Percentiles rank a stretch among this genome's conserved stretches.
These are phyloP conservation scores for Nudaria mundana DNA, from an alignment of 2,888 invertebrate genomes.

Conservation along the genomic window DNA sequence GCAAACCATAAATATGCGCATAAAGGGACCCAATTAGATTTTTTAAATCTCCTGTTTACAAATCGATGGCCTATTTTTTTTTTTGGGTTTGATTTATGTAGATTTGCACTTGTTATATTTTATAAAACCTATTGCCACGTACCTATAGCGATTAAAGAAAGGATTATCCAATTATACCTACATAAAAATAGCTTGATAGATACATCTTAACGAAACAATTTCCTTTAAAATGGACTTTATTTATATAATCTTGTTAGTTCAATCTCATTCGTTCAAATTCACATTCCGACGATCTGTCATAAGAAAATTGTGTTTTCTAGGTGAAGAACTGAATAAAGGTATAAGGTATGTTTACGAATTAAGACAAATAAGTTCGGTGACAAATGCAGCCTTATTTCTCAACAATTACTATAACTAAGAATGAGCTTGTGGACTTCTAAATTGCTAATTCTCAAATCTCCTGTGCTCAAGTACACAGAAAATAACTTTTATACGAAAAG, in stretches of 20 bases:
- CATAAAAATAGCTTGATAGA: no score
- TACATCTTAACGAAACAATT: constrained; percentile 20
- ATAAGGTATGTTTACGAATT: constrained; percentile 47
- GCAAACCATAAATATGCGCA: constrained; percentile 71
- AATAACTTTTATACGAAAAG: constrained; percentile 11
- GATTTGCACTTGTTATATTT: no score
- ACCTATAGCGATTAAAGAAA: neutral
- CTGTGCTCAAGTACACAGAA: constrained; percentile 17
- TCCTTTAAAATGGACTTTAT: constrained; percentile 18
- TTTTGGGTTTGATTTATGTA: no score
- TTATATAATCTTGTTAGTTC: constrained; percentile 28
- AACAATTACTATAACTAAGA: constrained; percentile 23
- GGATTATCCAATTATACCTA: no score
- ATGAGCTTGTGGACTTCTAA: constrained; percentile 17
- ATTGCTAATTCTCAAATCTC: constrained; percentile 19
- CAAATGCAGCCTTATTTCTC: constrained; percentile 27
- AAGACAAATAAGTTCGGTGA: constrained; percentile 49
- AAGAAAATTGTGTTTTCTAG: no score
- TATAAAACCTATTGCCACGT: neutral
- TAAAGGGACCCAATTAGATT: constrained; percentile 70
- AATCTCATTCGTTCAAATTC: no score
- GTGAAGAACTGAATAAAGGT: constrained; percentile 47
- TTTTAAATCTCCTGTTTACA: constrained; percentile 43
- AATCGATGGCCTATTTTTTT: constrained; percentile 39
- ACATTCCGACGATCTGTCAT: no score